Evolutionary conservation across 2,113 vertebrate species (phyloP), one percentile per base, ranked within the genome.

Genomic region (Chelonoidis abingdonii): DNA sequence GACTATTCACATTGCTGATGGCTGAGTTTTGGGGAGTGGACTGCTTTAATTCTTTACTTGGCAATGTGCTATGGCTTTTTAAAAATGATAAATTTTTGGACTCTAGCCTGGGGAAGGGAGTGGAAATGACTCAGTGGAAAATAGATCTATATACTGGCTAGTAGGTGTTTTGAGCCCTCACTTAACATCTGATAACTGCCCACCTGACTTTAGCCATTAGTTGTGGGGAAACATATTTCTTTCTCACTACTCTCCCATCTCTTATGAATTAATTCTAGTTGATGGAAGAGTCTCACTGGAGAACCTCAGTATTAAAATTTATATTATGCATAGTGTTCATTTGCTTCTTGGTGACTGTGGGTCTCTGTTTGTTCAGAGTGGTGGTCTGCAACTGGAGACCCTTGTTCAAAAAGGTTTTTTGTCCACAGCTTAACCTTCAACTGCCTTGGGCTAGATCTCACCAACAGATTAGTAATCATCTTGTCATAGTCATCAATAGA

Each of bases 71-170:
- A 31, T 38, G 84, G n/a, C n/a, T 83, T 90, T 93, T 94, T 87
- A 91, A 93, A 72, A 93, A 85, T 79, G 69, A 87, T 89, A 90
- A 17, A 53, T 54, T 50, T 96, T 95, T 86, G 69, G 52, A 94
- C 78, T 84, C 56, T 84, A 88, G 86, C 92, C 88, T 57, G 62
- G 41, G 72, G 94, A 93, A 96, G 83, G 49, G 44, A 94, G 69
- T 93, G 69, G 62, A 87, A 57, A 91, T 95, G 92, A 97, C 59
- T 97, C 90, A 89, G 62, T 93, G 65, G 81, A 54, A 80, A 87
- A 24, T 65, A 84, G 8, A 79, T 84, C n/a, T 52, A 93, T 84
- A 83, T 93, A 88, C 82, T 87, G 94, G 79, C 80, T 35, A 85
- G 56, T 41, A 92, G 89, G 81, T 88, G 85, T 80, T 78, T 84